These are phyloP conservation scores for Emydocephalus ijimae DNA, from an alignment of 2,113 vertebrate species.

Conservation along the genomic window DNA sequence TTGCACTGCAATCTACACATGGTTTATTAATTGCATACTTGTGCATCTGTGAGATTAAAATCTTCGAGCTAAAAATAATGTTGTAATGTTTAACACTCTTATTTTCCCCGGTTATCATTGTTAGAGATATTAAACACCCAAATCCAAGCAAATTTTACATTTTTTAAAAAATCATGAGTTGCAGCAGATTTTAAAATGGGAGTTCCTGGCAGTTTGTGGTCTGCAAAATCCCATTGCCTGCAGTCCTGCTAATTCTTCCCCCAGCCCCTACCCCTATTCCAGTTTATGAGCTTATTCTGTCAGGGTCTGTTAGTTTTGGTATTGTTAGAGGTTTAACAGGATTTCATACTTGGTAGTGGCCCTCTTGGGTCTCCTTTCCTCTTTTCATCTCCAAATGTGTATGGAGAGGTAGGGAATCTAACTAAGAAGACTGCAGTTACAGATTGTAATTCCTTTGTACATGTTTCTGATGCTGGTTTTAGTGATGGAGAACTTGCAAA, in stretches of 20 bases:
- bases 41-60: background rate
- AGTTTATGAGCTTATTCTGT: constrained; percentile 53
- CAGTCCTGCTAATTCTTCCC: constrained; percentile 21
- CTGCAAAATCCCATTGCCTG: background rate
- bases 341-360: constrained; percentile 66
- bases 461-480: constrained; percentile 18
- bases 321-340: constrained; percentile 68
- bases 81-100: background rate
- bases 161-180: background rate
- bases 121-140: background rate
- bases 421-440: constrained; percentile 57
- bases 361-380: constrained; percentile 53
- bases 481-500: constrained; percentile 8
- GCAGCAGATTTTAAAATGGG: constrained; percentile 24
- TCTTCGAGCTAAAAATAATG: background rate
- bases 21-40: background rate
- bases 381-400: constrained; percentile 33
- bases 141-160: constrained; percentile 2
- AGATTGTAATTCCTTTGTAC: constrained; percentile 52
- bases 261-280: background rate
- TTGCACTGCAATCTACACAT: background rate
- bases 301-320: constrained; percentile 64
- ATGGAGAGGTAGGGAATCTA: constrained; percentile 28
- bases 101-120: background rate
- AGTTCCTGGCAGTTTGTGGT: background rate